These are phyloP conservation scores for Bos indicus DNA, from an alignment of 2,113 vertebrate genomes.

Conservation along the genomic window DNA sequence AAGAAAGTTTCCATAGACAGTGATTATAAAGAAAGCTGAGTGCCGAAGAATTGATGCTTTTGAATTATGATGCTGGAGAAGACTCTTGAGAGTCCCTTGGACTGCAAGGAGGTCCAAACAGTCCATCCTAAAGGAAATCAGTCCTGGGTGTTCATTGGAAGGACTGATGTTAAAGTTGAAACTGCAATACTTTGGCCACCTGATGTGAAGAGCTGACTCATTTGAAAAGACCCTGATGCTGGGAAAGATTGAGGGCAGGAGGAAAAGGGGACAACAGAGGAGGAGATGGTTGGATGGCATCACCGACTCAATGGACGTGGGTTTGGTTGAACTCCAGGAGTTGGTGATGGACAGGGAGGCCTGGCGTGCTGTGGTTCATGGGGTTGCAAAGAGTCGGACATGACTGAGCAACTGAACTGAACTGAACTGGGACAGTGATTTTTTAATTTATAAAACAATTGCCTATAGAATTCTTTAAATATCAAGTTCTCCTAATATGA, in stretches of 20 bases:
- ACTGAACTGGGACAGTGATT: background rate
- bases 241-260: background rate
- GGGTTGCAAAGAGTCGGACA: background rate
- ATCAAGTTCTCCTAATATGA: background rate
- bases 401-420: background rate
- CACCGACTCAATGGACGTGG: background rate
- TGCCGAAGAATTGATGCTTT: accelerated
- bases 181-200: background rate
- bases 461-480: background rate
- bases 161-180: background rate
- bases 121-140: background rate
- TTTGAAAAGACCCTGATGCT: background rate
- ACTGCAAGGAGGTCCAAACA: background rate
- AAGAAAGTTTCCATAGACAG: background rate
- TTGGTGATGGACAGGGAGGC: background rate
- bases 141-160: background rate
- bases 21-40: background rate
- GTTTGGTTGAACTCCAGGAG: background rate
- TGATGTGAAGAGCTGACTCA: background rate
- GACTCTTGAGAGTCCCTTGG: background rate
- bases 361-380: background rate
- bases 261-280: background rate
- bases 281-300: background rate
- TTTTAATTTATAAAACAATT: background rate
- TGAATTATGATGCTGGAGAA: background rate